These are phyloP conservation scores for Propithecus perrieri DNA, from an alignment of 2,797 vertebrate genomes.

Conservation along the genomic window DNA sequence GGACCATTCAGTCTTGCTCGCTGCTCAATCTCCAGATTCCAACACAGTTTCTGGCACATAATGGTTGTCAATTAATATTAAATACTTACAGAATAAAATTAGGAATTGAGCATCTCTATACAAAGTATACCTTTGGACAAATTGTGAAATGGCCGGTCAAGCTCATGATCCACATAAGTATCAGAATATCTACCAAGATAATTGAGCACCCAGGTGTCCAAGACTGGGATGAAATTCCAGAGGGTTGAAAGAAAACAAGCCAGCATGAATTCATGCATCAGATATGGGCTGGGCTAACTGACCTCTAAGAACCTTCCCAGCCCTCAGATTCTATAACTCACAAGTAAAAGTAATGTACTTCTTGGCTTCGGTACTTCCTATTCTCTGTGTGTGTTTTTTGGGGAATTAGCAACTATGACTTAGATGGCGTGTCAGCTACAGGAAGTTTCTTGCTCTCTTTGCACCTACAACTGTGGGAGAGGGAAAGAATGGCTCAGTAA, in stretches of 20 bases:
- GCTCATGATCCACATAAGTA: background rate
- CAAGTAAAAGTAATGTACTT: conserved; percentile 44
- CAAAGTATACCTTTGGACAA: background rate
- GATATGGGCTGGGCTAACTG: background rate
- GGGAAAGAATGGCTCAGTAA: background rate
- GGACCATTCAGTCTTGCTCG: background rate
- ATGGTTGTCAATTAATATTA: background rate
- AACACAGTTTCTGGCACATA: background rate
- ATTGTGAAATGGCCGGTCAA: background rate
- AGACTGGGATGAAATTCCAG: conserved; percentile 64
- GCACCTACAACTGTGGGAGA: background rate
- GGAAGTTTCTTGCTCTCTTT: conserved; percentile 18
- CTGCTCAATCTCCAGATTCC: background rate
- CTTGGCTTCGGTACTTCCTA: conserved; percentile 39
- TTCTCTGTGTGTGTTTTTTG: background rate
- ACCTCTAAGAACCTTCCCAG: conserved; percentile 30
- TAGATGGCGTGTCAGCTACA: background rate
- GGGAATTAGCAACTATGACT: background rate
- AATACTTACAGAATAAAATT: background rate
- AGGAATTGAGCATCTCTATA: background rate
- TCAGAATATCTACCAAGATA: conserved; percentile 17
- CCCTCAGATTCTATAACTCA: conserved; percentile 39
- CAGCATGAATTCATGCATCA: conserved; percentile 37
- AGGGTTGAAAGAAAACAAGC: conserved; percentile 46
- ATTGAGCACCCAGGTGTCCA: conserved; percentile 11